Conservation (phyloP, 2,888 invertebrate genomes). For the Caradrina clavipalpis region DNA sequence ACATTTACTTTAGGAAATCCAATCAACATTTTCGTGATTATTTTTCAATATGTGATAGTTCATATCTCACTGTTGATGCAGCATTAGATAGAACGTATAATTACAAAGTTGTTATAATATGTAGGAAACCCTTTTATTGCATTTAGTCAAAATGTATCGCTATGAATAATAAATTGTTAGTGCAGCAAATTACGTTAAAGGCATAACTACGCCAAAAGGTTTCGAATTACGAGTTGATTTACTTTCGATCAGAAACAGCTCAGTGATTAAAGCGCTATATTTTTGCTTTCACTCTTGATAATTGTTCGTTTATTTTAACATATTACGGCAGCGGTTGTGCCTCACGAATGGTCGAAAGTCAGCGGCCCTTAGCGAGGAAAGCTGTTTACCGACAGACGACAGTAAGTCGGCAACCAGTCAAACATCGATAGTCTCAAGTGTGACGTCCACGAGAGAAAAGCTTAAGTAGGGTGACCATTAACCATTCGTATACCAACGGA, state of each 20-base stretch:
- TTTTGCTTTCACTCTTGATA: slow-evolving; percentile 56
- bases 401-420: slow-evolving; percentile 55
- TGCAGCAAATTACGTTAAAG: neutral
- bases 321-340: slow-evolving; percentile 39
- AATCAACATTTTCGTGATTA: neutral
- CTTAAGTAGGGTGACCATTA: slow-evolving; percentile 63
- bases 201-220: neutral
- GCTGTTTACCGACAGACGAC: slow-evolving; percentile 62
- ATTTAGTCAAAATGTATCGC: neutral
- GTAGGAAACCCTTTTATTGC: neutral
- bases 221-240: slow-evolving; percentile 23
- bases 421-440: slow-evolving; percentile 62
- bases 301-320: slow-evolving; percentile 52
- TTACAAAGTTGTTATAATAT: neutral
- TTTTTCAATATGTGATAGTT: neutral
- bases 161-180: slow-evolving; percentile 14
- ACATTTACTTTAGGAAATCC: neutral
- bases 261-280: slow-evolving; percentile 32
- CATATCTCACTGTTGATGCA: neutral
- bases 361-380: slow-evolving; percentile 63
- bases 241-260: slow-evolving; percentile 40
- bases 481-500: slow-evolving; percentile 13
- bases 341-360: slow-evolving; percentile 49
- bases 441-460: slow-evolving; percentile 66
- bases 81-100: neutral